Percentiles rank a stretch among this genome's conserved stretches.
Evolutionary conservation across 1,140 invertebrate species (phyloP).

Genomic region (Cotesia typhae): DNA sequence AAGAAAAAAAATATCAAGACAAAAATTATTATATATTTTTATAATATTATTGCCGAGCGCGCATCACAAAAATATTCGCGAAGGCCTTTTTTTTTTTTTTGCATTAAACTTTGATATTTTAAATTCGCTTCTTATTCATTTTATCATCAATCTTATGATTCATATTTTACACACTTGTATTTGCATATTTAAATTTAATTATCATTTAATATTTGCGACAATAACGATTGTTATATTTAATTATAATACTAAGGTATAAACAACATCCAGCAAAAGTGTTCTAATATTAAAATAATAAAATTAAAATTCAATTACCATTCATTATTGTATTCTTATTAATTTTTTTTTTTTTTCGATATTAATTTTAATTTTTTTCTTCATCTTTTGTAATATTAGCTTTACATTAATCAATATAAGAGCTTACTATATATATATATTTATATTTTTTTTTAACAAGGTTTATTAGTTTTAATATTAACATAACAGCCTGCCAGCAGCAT

Average conservation of each 20-base stretch:
- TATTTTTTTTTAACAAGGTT: slow-evolving; percentile 55
- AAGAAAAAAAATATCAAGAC: neutral
- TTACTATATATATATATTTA: slow-evolving; percentile 47
- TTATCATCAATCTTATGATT: too few species aligned
- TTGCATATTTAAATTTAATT: neutral
- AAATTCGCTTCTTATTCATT: slow-evolving; percentile 3
- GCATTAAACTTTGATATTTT: slow-evolving; percentile 19
- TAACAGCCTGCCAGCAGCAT: slow-evolving; percentile 66
- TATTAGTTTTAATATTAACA: slow-evolving; percentile 56
- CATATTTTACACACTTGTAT: slow-evolving; percentile 8
- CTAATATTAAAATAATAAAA: slow-evolving; percentile 7
- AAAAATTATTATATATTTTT: slow-evolving; percentile 7
- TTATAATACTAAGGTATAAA: slow-evolving; percentile 8
- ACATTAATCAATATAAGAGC: slow-evolving; percentile 28
- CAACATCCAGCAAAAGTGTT: neutral
- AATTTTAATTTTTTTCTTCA: slow-evolving; percentile 3
- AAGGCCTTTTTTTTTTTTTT: slow-evolving; percentile 10
- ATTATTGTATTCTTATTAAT: slow-evolving; percentile 8
- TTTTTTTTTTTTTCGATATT: neutral
- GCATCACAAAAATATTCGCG: slow-evolving; percentile 24
- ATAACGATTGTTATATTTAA: neutral
- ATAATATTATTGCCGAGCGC: slow-evolving; percentile 4
- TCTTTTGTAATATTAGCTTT: neutral
- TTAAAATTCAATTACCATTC: neutral
- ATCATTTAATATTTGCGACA: too few species aligned